A percentile compares a stretch with the other conserved stretches of the same genome.
Conservation (phyloP, 37 sponge, comb jelly and placozoan species). For the Ianthella basta region DNA sequence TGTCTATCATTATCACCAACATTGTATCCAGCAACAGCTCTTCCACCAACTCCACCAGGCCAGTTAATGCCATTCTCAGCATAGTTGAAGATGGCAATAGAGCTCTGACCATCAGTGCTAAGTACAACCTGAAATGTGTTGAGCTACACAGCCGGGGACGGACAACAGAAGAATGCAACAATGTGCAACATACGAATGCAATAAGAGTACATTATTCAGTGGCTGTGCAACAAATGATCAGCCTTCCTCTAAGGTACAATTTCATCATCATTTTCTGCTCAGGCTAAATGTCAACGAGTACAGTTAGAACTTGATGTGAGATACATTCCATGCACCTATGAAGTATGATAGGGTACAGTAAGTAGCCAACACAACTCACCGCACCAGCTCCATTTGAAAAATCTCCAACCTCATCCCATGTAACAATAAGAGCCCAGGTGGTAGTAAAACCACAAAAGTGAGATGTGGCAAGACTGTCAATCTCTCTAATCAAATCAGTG, state of each 20-base stretch:
- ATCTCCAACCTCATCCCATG: slow-evolving; percentile 27
- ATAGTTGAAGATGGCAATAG: slow-evolving; percentile 6
- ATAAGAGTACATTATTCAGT: not conserved
- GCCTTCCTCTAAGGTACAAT: not conserved
- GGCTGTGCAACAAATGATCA: not conserved
- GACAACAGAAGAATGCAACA: too few species aligned
- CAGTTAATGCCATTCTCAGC: slow-evolving; percentile 17
- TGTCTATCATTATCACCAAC: not conserved
- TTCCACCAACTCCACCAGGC: not conserved
- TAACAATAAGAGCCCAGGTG: slow-evolving; percentile 9
- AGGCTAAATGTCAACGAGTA: not conserved
- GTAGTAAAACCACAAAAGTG: not conserved
- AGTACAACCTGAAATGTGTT: slow-evolving; percentile 5
- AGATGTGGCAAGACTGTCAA: too few species aligned
- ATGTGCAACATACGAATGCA: not conserved
- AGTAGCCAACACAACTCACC: too few species aligned
- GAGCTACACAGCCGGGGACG: not conserved
- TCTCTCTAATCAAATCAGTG: too few species aligned
- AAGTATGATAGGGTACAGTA: too few species aligned
- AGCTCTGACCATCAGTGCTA: slow-evolving; percentile 5
- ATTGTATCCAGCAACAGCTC: slow-evolving; percentile 17
- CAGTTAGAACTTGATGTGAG: too few species aligned
- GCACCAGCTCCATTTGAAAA: not conserved
- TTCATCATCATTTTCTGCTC: not conserved
- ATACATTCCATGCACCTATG: too few species aligned